phyloP scores from a whole-genome alignment of 2,113 vertebrate genomes.

The Cricetomys ansorgei region DNA sequence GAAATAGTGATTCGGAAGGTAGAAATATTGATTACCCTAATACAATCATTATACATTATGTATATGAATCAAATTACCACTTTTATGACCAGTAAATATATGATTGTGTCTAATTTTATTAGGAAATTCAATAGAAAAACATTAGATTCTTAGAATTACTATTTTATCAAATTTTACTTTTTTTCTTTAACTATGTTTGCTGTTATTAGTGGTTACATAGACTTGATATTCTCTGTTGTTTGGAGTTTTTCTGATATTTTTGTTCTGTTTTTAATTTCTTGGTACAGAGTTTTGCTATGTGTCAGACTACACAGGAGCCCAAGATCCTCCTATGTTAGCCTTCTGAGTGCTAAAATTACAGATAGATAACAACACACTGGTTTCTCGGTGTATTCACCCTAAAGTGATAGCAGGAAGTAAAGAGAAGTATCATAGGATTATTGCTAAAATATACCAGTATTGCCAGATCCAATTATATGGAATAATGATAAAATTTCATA shows the following conservation, averaged over 20 bases:
- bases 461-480: background rate
- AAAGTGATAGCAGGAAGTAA: conserved; percentile 5
- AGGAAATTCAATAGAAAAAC: background rate
- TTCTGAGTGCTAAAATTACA: background rate
- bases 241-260: background rate
- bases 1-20: background rate
- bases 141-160: conserved; percentile 35
- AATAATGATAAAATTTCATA: background rate
- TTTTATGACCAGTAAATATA: background rate
- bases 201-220: background rate
- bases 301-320: background rate
- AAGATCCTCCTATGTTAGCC: background rate
- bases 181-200: background rate
- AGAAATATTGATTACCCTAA: background rate
- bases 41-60: background rate
- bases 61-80: background rate
- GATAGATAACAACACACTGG: background rate
- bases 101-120: background rate
- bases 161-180: background rate
- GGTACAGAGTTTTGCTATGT: background rate
- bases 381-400: background rate
- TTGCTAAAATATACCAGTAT: background rate
- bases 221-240: background rate
- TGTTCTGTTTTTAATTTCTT: background rate
- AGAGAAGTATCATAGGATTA: background rate